phyloP scores from a whole-genome alignment of 2,888 invertebrate genomes.

The Caenorhabditis zanzibari region DNA sequence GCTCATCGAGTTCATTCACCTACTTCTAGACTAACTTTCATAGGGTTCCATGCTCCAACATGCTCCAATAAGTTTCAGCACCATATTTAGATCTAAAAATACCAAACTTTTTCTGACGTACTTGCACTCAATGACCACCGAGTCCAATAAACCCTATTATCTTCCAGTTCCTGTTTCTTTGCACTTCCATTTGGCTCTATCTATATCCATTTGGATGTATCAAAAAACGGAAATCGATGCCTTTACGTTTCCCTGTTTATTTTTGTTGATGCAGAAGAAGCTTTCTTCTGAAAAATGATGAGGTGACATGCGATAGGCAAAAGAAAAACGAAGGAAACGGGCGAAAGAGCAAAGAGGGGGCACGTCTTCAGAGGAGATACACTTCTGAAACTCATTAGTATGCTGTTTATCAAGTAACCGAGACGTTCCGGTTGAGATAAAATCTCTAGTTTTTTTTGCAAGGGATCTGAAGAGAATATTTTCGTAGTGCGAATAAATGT shows the following conservation, averaged over 20 bases:
- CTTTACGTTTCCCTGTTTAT: slow-evolving; percentile 22
- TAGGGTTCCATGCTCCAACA: too few relatives aligned
- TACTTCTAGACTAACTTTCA: too few relatives aligned
- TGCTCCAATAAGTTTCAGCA: neutral
- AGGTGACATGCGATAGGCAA: slow-evolving; percentile 57
- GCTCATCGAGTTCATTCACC: too few relatives aligned
- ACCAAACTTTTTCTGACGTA: neutral
- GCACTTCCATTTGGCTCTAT: neutral
- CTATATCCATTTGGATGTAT: slow-evolving; percentile 33
- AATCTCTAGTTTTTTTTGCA: slow-evolving; percentile 17
- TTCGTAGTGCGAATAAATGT: neutral
- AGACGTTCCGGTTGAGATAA: slow-evolving; percentile 34
- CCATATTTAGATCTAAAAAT: neutral
- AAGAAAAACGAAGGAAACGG: neutral
- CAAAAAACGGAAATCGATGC: slow-evolving; percentile 60
- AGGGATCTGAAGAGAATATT: neutral
- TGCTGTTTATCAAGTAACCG: slow-evolving; percentile 56
- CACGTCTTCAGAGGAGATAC: slow-evolving; percentile 1
- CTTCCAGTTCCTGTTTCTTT: neutral
- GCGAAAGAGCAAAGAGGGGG: slow-evolving; percentile 2
- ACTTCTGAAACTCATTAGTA: slow-evolving; percentile 43
- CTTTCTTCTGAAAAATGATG: slow-evolving; percentile 53
- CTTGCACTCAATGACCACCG: slow-evolving; percentile 16
- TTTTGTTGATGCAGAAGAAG: slow-evolving; percentile 18
- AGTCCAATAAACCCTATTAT: neutral